phyloP scores from a whole-genome alignment of 2,797 vertebrate species.

The Enteromius paludinosus region DNA sequence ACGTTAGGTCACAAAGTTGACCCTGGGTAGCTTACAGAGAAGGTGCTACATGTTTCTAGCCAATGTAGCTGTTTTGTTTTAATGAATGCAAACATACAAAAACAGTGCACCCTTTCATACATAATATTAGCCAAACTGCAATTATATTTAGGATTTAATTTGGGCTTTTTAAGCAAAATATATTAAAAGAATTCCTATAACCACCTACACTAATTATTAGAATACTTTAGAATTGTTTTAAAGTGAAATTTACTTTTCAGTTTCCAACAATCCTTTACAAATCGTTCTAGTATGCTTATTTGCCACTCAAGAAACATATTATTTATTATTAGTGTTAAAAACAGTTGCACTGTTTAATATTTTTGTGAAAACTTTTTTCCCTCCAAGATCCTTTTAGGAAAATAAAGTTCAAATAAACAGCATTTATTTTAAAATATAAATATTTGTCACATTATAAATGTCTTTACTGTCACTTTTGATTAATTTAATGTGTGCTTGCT shows the following conservation, averaged over 20 bases:
- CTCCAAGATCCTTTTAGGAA: not conserved
- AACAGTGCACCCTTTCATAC: not conserved
- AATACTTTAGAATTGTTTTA: too few relatives aligned
- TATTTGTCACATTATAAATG: not conserved
- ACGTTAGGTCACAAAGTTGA: not conserved
- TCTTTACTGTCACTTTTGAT: not conserved
- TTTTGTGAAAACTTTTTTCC: not conserved
- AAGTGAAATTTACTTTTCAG: not conserved
- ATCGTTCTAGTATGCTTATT: not conserved
- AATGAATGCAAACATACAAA: not conserved
- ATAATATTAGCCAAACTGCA: not conserved
- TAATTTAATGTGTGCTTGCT: not conserved
- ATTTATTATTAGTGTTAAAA: not conserved
- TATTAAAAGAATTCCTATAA: not conserved
- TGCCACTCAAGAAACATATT: not conserved
- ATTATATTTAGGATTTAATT: not conserved
- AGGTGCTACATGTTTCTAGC: not conserved
- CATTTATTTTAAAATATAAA: not conserved
- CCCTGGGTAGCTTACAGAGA: not conserved
- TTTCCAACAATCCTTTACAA: not conserved
- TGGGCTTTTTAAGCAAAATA: slow-evolving; percentile 4
- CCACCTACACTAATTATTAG: not conserved
- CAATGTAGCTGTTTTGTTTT: not conserved
- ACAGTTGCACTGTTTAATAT: not conserved
- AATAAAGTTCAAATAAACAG: not conserved